Evolutionary conservation across 23 tunicate species (phyloP), one percentile per base, ranked within the genome.

Genomic region (Halocynthia aurantium): DNA sequence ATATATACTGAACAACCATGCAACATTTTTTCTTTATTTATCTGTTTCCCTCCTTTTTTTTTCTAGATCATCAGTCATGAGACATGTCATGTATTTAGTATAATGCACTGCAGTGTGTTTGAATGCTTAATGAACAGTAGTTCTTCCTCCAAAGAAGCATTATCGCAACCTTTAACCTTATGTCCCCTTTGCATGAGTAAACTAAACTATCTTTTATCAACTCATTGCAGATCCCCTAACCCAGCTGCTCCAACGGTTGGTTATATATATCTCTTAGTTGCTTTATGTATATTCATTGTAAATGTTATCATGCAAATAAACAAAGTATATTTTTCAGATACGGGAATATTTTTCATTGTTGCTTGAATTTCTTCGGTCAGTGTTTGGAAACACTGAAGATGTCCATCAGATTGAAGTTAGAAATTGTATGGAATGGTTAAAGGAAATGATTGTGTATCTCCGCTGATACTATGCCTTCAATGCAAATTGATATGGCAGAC

Each of bases 111-210:
- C 60, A 64, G 70, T 40, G 60, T 73, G 55, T 88, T 83, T 60
- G 73, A 61, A 13, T 88, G 95, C 73, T 62, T 88, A 8, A 88
- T 88, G 95, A 88, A 88, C 61, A 87, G 62, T 10, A 88, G 95
- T 53, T 61, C 55, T 21, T 88, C 95, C 18, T 53, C 87, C 7
- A 54, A n/a, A 10, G 87, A 88, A 73, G 95, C 95, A 31, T 50
- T 88, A 17, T 44, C 73, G 8, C 95, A 88, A 55, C 95, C 95
- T 18, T 0, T 88, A 58, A 17, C 69, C 8, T 70, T 88, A n/a
- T 88, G 95, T 50, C 95, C 95, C 4, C 52, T 88, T 5, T 88
- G 95, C 55, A 83, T 88, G 84, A 78, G 67, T 40, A 88, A 88
- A 75, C 72, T 88, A 22, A 72, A 83, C 12, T 66, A 83, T 63